Conservation (phyloP, 2,888 invertebrate genomes). For the Synergus japonicus region DNA sequence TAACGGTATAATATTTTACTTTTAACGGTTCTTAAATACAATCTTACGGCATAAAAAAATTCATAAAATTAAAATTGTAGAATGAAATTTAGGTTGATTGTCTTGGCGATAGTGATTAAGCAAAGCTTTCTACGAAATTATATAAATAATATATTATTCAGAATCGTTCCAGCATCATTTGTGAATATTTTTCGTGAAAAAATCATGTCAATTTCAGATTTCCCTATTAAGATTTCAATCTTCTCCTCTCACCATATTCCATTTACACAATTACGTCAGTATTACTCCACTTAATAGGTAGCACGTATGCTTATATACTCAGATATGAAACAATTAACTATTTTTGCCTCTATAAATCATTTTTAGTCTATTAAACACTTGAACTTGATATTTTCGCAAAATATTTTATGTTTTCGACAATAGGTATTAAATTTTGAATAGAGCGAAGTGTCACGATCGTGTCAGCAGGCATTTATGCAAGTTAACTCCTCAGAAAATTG, state of each 20-base stretch:
- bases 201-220: neutral
- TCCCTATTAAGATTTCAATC: slow-evolving; percentile 32
- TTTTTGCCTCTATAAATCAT: too few species aligned
- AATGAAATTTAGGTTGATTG: neutral
- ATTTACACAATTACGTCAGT: slow-evolving; percentile 19
- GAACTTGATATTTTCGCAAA: too few species aligned
- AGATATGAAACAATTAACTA: too few species aligned
- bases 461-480: neutral
- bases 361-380: too few species aligned
- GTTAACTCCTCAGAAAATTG: slow-evolving; percentile 18
- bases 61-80: neutral
- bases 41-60: neutral
- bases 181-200: neutral
- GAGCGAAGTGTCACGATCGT: neutral
- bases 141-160: neutral
- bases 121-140: slow-evolving; percentile 17
- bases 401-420: too few species aligned
- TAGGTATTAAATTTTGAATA: neutral
- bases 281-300: slow-evolving; percentile 1
- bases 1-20: neutral
- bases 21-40: neutral
- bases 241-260: neutral
- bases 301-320: neutral
- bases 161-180: neutral
- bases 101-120: neutral